These are phyloP conservation scores for Mycetomoellerius zeteki DNA, from an alignment of 1,140 invertebrate genomes.

Conservation along the genomic window DNA sequence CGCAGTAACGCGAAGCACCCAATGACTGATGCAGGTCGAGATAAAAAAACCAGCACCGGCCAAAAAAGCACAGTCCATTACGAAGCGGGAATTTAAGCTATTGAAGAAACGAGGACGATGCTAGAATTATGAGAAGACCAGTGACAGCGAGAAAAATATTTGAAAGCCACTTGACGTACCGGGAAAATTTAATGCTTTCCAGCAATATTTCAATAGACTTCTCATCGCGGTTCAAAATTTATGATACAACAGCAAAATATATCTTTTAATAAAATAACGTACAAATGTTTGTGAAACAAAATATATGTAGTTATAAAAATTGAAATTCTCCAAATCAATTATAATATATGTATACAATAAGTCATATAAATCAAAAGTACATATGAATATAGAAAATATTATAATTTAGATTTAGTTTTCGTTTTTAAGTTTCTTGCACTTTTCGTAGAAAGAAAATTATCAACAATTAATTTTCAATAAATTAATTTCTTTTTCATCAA, in stretches of 20 bases:
- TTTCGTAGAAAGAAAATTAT: neutral
- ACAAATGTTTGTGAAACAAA: neutral
- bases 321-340: neutral
- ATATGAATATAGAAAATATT: neutral
- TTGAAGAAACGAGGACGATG: neutral
- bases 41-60: neutral
- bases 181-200: slow-evolving; percentile 44
- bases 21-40: neutral
- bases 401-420: neutral
- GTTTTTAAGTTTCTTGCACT: neutral
- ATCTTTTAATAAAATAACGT: neutral
- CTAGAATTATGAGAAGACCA: slow-evolving; percentile 36
- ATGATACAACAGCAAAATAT: neutral
- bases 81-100: neutral
- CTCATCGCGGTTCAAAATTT: neutral
- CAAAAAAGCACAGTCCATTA: neutral
- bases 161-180: slow-evolving; percentile 27
- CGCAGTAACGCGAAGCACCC: neutral
- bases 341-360: neutral
- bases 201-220: slow-evolving; percentile 13
- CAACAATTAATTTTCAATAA: neutral
- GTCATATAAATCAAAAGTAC: neutral
- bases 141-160: slow-evolving; percentile 41
- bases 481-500: neutral
- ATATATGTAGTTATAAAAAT: neutral